These are phyloP conservation scores for Dasyurus viverrinus DNA, from an alignment of 2,113 vertebrate genomes.

Conservation along the genomic window DNA sequence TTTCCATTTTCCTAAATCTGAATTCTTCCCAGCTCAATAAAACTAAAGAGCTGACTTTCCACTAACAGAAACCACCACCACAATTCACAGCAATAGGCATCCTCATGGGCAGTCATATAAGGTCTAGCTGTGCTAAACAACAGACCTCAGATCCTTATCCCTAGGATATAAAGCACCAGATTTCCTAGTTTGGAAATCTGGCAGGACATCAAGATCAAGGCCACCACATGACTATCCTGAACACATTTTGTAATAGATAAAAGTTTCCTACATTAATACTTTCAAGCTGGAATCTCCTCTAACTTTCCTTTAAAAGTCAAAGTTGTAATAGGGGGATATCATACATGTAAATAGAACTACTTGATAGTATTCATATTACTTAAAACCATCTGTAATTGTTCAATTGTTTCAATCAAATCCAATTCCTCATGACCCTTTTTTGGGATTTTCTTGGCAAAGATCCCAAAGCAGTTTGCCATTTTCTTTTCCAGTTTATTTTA, in stretches of 20 bases:
- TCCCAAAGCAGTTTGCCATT: neutral
- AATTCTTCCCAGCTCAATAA: conserved; percentile 23
- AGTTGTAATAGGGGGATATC: neutral
- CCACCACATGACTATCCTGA: neutral
- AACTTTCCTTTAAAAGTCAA: neutral
- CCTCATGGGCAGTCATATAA: neutral
- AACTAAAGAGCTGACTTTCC: neutral
- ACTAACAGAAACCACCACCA: conserved; percentile 2
- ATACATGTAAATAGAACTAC: neutral
- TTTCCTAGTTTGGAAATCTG: neutral
- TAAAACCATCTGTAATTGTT: neutral
- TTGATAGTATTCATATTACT: neutral
- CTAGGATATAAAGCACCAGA: neutral
- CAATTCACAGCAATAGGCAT: conserved; percentile 2
- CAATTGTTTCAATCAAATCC: neutral
- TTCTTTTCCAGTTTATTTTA: neutral
- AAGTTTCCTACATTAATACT: conserved; percentile 14
- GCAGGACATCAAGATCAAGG: conserved; percentile 39
- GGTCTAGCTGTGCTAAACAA: neutral
- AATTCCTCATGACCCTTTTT: neutral
- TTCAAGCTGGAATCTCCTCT: neutral
- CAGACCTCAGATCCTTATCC: conserved; percentile 1
- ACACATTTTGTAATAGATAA: neutral
- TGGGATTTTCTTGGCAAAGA: neutral
- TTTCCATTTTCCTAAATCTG: conserved; percentile 38